Evolutionary conservation across 2,888 invertebrate genomes (phyloP).

Genomic region (Therioaphis trifolii): DNA sequence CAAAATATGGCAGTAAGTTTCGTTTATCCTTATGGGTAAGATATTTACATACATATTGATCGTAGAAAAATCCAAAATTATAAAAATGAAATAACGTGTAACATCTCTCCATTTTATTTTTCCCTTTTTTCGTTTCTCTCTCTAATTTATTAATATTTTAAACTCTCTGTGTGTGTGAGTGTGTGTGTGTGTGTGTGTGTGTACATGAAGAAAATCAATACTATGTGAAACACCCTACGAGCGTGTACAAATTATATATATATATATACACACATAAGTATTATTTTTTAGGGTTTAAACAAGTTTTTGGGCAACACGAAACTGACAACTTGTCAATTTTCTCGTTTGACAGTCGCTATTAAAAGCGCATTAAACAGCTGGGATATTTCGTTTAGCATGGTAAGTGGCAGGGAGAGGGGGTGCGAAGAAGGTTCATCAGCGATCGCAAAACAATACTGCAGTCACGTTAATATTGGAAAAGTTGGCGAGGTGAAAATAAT

Average conservation of each 20-base stretch:
- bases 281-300: neutral
- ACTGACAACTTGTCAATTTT: slow-evolving; percentile 44
- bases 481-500: slow-evolving; percentile 20
- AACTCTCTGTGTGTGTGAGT: no score
- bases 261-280: neutral
- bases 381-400: neutral
- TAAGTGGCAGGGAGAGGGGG: neutral
- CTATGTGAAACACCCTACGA: neutral
- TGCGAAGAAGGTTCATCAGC: neutral
- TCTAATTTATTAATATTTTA: neutral
- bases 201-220: slow-evolving; percentile 36
- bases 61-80: neutral
- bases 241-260: neutral
- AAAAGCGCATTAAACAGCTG: slow-evolving; percentile 36
- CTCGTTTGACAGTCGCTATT: slow-evolving; percentile 25
- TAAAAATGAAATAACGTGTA: neutral
- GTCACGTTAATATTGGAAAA: neutral
- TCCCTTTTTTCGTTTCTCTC: neutral
- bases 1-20: no score
- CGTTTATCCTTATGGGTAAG: no score
- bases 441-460: neutral
- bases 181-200: neutral
- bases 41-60: no score
- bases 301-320: neutral
- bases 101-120: neutral